These are phyloP conservation scores for Dyspetes luteomarginatus DNA, from an alignment of 2,888 invertebrate genomes.

Conservation along the genomic window DNA sequence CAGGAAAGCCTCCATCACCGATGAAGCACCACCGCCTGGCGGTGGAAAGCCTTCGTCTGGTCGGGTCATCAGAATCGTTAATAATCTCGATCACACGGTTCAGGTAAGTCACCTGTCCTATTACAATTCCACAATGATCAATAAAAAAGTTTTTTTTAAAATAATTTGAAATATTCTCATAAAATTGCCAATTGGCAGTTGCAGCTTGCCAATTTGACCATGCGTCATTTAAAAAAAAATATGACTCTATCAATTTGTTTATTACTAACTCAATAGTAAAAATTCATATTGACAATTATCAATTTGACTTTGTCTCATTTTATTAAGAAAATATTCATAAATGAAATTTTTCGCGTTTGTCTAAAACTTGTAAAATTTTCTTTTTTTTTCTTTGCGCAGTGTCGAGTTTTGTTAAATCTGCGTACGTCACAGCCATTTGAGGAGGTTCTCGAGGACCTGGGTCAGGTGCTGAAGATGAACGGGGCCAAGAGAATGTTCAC, in stretches of 20 bases:
- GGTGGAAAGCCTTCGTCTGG: slow-evolving; percentile 91
- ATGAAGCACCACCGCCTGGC: slow-evolving; percentile 90
- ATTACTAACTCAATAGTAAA: no score
- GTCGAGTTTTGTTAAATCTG: slow-evolving; percentile 95
- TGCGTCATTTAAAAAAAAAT: not conserved
- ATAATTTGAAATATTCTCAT: no score
- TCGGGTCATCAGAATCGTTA: slow-evolving; percentile 95
- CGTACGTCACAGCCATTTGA: slow-evolving; percentile 97
- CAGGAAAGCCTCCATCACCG: slow-evolving; percentile 93
- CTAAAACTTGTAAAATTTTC: slow-evolving; percentile 18
- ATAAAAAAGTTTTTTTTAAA: no score
- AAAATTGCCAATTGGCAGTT: no score
- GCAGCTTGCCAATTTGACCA: no score
- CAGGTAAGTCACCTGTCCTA: slow-evolving; percentile 91
- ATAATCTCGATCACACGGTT: slow-evolving; percentile 95
- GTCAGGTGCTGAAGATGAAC: slow-evolving; percentile 95
- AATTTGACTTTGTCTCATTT: not conserved
- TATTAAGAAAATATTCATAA: no score
- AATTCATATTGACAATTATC: not conserved
- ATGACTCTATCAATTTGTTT: no score
- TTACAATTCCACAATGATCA: no score
- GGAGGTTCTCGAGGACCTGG: slow-evolving; percentile 96
- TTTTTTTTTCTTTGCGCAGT: slow-evolving; percentile 84
- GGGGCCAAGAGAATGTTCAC: slow-evolving; percentile 96
- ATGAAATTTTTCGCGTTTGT: no score